Evolutionary conservation across 2,797 vertebrate species (phyloP).

Genomic region (Oreochromis grahami): DNA sequence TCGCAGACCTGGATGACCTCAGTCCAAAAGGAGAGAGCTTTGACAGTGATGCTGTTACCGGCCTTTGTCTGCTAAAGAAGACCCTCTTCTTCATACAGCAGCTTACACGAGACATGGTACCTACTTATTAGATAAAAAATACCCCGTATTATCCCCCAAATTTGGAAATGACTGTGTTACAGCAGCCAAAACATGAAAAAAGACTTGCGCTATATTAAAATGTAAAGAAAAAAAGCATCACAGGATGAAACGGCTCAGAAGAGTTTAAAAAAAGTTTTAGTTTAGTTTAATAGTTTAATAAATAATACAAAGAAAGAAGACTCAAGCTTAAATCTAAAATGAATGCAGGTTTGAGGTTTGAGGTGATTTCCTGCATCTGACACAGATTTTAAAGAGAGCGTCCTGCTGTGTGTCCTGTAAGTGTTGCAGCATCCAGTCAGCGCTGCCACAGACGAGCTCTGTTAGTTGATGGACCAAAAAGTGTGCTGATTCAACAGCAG

Average conservation of each 20-base stretch:
- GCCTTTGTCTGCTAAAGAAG: conserved; percentile 87
- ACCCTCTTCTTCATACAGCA: conserved; percentile 94
- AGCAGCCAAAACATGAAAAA: neutral
- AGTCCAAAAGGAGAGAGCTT: conserved; percentile 66
- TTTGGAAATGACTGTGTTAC: neutral
- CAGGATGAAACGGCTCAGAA: neutral
- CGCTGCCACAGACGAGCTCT: neutral
- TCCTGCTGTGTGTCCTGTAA: neutral
- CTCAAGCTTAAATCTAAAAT: neutral
- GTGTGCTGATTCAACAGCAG: neutral
- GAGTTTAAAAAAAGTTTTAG: neutral
- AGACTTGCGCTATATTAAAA: neutral
- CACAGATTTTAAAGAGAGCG: neutral
- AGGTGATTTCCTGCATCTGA: neutral
- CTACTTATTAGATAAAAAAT: neutral
- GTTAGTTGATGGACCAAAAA: neutral
- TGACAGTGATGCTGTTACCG: conserved; percentile 68
- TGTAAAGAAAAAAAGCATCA: neutral
- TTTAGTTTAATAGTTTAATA: neutral
- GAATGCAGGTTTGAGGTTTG: neutral
- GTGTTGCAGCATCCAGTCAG: neutral
- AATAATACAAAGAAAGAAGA: neutral
- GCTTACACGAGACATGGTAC: conserved; percentile 91
- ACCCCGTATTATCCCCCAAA: neutral
- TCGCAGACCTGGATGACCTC: conserved; percentile 72